Evolutionary conservation across 1,140 invertebrate genomes (phyloP).

Genomic region (Hetaerina americana): DNA sequence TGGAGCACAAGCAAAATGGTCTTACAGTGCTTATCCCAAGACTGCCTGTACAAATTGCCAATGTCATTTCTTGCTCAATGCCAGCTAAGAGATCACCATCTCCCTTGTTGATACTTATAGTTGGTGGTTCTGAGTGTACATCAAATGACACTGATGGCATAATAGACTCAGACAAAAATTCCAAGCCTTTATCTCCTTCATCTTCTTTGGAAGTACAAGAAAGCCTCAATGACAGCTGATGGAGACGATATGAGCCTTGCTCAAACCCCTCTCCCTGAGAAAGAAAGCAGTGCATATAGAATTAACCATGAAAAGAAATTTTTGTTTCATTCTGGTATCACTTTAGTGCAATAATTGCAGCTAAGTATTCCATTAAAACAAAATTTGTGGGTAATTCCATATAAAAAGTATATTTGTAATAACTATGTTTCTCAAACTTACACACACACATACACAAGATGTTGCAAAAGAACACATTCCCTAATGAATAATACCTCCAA

Average conservation of each 20-base stretch:
- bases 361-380: too few species aligned
- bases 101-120: conserved; percentile 33
- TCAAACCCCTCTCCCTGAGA: conserved; percentile 15
- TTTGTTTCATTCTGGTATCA: too few species aligned
- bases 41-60: conserved; percentile 35
- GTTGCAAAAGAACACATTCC: too few species aligned
- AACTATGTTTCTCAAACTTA: too few species aligned
- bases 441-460: too few species aligned
- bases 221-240: conserved; percentile 26
- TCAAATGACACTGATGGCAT: conserved; percentile 35
- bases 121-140: conserved; percentile 38
- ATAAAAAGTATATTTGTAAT: too few species aligned
- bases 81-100: conserved; percentile 40
- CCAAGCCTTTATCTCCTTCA: conserved; percentile 24
- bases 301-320: too few species aligned
- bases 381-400: too few species aligned
- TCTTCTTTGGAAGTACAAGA: conserved; percentile 23
- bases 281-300: too few species aligned
- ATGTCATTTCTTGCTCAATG: conserved; percentile 30
- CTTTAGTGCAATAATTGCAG: too few species aligned
- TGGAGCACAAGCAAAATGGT: not conserved
- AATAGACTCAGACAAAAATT: conserved; percentile 44
- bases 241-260: conserved; percentile 27
- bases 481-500: too few species aligned
- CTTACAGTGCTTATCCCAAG: conserved; percentile 25